Conservation (phyloP, 92 coral and sea anemone species). For the Parazoanthus darwini region DNA sequence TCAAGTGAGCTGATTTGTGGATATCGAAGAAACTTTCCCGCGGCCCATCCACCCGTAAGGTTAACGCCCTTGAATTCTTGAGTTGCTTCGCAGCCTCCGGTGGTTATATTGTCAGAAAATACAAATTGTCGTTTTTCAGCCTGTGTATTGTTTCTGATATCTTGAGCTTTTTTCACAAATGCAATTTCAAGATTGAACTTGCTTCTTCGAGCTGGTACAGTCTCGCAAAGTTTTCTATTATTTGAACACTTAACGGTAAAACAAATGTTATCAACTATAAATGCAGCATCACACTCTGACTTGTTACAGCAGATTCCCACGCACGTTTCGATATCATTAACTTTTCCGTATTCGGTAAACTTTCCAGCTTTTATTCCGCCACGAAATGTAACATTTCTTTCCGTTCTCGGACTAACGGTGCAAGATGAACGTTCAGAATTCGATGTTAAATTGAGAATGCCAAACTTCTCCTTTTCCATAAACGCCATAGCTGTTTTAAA, state of each 20-base stretch:
- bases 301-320: slow-evolving; percentile 68
- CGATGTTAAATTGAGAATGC: slow-evolving; percentile 12
- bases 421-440: slow-evolving; percentile 19
- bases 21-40: slow-evolving; percentile 87
- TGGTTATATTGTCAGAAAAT: slow-evolving; percentile 38
- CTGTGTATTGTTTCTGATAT: slow-evolving; percentile 15
- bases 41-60: slow-evolving; percentile 83
- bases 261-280: slow-evolving; percentile 67
- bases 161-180: slow-evolving; percentile 2
- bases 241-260: slow-evolving; percentile 74
- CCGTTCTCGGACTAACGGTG: not conserved
- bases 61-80: slow-evolving; percentile 71
- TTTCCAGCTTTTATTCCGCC: slow-evolving; percentile 90
- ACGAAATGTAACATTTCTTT: slow-evolving; percentile 66
- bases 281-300: slow-evolving; percentile 74
- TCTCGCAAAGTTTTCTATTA: slow-evolving; percentile 62
- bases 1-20: slow-evolving; percentile 60
- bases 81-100: slow-evolving; percentile 64
- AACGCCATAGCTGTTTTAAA: slow-evolving; percentile 63
- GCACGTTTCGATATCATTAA: slow-evolving; percentile 56
- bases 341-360: slow-evolving; percentile 66
- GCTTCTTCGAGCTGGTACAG: slow-evolving; percentile 81
- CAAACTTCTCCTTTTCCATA: slow-evolving; percentile 48
- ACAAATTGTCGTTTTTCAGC: slow-evolving; percentile 24
- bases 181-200: slow-evolving; percentile 59